Conservation (phyloP, 2,113 vertebrate species). For the Hylia prasina region DNA sequence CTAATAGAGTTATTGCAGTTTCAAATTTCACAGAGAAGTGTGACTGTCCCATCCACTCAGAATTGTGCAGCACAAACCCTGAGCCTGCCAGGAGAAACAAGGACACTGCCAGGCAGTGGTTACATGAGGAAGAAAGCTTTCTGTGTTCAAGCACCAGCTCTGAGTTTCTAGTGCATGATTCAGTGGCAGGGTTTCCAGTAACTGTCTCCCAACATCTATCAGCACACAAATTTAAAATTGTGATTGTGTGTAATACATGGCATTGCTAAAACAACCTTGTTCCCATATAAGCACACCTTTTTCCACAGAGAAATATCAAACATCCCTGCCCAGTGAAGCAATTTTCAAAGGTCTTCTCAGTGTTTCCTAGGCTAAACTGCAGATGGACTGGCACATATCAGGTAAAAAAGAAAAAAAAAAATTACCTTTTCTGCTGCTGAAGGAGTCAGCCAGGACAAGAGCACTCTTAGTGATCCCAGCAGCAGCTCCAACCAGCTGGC, state of each 20-base stretch:
- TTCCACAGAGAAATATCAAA: background rate
- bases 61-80: background rate
- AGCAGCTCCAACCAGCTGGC: background rate
- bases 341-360: background rate
- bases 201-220: background rate
- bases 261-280: background rate
- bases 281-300: background rate
- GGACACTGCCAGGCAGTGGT: background rate
- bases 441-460: background rate
- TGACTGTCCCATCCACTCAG: background rate
- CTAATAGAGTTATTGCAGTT: background rate
- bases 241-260: background rate
- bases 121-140: background rate
- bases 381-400: background rate
- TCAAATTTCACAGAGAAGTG: background rate
- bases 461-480: background rate
- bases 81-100: background rate
- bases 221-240: background rate
- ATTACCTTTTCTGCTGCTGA: slow-evolving; percentile 47
- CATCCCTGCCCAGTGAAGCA: background rate
- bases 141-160: background rate
- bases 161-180: background rate
- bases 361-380: background rate
- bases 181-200: background rate
- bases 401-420: background rate